Evolutionary conservation across 2,888 invertebrate species (phyloP).

Genomic region (Opisthograptis luteolata): DNA sequence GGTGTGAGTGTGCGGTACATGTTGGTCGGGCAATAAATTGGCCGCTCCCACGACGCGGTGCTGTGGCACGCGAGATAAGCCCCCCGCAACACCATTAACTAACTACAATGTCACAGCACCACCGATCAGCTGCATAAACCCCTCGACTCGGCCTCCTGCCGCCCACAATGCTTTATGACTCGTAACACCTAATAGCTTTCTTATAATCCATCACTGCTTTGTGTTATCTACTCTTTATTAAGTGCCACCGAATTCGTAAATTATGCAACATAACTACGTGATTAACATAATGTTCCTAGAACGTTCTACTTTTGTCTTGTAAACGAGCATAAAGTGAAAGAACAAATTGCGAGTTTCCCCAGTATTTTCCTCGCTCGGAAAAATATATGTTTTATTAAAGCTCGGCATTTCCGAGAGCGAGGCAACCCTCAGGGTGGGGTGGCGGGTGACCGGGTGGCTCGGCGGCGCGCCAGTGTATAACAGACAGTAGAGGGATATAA

Average conservation of each 20-base stretch:
- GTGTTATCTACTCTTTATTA: slow-evolving; percentile 35
- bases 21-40: slow-evolving; percentile 72
- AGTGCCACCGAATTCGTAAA: slow-evolving; percentile 51
- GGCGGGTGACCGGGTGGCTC: slow-evolving; percentile 56
- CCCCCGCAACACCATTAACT: slow-evolving; percentile 70
- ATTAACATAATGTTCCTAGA: slow-evolving; percentile 83
- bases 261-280: slow-evolving; percentile 76
- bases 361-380: slow-evolving; percentile 85
- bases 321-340: slow-evolving; percentile 85
- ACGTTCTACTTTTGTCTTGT: slow-evolving; percentile 85
- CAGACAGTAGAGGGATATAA: slow-evolving; percentile 85
- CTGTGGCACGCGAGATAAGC: slow-evolving; percentile 72
- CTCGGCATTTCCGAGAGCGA: slow-evolving; percentile 84
- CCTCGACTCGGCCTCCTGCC: slow-evolving; percentile 27
- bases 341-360: slow-evolving; percentile 85
- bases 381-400: slow-evolving; percentile 85
- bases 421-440: slow-evolving; percentile 72
- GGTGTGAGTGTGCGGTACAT: slow-evolving; percentile 46
- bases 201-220: slow-evolving; percentile 37
- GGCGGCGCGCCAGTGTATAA: slow-evolving; percentile 82
- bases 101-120: slow-evolving; percentile 65
- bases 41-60: slow-evolving; percentile 62
- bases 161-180: slow-evolving; percentile 58
- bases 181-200: slow-evolving; percentile 49
- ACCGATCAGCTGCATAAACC: slow-evolving; percentile 57